These are phyloP conservation scores for Trachurus trachurus DNA, from an alignment of 2,797 vertebrate species.

Conservation along the genomic window DNA sequence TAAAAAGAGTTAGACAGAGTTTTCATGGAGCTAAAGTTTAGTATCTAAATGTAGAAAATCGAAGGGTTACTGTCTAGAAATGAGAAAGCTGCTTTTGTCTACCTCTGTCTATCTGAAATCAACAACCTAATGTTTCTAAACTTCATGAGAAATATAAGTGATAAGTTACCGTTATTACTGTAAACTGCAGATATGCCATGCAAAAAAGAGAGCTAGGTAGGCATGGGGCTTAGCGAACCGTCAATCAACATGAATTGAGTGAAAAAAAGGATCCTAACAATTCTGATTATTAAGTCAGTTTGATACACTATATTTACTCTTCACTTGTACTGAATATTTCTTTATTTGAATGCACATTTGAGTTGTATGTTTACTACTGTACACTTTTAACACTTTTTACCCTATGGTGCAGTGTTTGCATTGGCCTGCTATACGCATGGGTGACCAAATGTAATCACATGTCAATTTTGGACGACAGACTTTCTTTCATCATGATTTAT, in stretches of 20 bases:
- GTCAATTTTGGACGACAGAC: conserved; percentile 35
- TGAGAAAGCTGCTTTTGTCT: conserved; percentile 23
- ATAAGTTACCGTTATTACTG: not conserved
- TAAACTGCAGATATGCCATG: not conserved
- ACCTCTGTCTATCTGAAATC: conserved; percentile 40
- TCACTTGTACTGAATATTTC: conserved; percentile 31
- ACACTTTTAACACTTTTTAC: conserved; percentile 54
- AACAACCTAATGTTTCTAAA: not conserved
- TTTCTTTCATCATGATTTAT: conserved; percentile 45
- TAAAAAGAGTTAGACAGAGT: not conserved
- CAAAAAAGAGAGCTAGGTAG: not conserved
- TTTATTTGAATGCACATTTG: conserved; percentile 51
- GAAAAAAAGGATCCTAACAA: not conserved
- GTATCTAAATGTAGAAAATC: not conserved
- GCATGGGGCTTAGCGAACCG: conserved; percentile 22
- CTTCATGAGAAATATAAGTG: not conserved
- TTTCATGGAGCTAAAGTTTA: not conserved
- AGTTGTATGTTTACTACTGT: conserved; percentile 54
- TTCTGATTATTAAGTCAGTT: conserved; percentile 22
- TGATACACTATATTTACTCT: conserved; percentile 37
- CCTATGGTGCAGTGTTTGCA: conserved; percentile 51
- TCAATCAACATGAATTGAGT: conserved; percentile 26
- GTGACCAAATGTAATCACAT: conserved; percentile 43
- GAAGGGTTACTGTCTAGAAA: not conserved
- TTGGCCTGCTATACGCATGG: conserved; percentile 23